Evolutionary conservation across 1,140 invertebrate species (phyloP).

Genomic region (Megalonaias nervosa): DNA sequence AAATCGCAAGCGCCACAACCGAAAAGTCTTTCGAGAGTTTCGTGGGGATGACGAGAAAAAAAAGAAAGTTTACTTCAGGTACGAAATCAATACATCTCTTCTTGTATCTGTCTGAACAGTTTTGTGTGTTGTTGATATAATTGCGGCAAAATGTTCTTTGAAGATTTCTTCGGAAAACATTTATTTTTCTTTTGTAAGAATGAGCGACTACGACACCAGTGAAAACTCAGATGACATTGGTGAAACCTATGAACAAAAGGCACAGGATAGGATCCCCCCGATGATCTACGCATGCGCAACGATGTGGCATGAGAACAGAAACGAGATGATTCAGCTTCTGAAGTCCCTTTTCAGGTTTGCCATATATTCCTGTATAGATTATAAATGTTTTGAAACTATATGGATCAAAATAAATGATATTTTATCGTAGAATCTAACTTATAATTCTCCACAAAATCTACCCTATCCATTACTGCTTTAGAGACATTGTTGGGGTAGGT

Average conservation of each 20-base stretch:
- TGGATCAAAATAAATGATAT: background rate
- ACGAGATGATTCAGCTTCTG: constrained; percentile 73
- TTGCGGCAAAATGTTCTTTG: too few relatives aligned
- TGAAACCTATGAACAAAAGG: constrained; percentile 32
- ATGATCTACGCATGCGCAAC: constrained; percentile 69
- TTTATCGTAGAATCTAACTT: background rate
- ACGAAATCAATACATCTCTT: too few relatives aligned
- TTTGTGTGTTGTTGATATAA: too few relatives aligned
- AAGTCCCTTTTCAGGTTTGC: constrained; percentile 74
- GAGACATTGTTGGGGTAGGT: too few relatives aligned
- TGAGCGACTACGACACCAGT: constrained; percentile 83
- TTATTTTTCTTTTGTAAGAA: constrained; percentile 63
- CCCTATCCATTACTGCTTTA: too few relatives aligned
- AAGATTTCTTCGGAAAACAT: too few relatives aligned
- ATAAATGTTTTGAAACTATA: too few relatives aligned
- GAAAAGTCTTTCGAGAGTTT: constrained; percentile 1
- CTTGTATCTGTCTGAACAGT: too few relatives aligned
- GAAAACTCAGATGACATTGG: constrained; percentile 34
- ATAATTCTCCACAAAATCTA: background rate
- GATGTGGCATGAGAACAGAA: constrained; percentile 69
- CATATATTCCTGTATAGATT: background rate
- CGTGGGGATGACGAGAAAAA: too few relatives aligned
- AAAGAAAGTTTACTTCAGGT: too few relatives aligned
- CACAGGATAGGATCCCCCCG: constrained; percentile 50
- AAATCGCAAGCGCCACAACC: constrained; percentile 22